Evolutionary conservation across 2,888 invertebrate genomes (phyloP).

Genomic region (Sipha maydis): DNA sequence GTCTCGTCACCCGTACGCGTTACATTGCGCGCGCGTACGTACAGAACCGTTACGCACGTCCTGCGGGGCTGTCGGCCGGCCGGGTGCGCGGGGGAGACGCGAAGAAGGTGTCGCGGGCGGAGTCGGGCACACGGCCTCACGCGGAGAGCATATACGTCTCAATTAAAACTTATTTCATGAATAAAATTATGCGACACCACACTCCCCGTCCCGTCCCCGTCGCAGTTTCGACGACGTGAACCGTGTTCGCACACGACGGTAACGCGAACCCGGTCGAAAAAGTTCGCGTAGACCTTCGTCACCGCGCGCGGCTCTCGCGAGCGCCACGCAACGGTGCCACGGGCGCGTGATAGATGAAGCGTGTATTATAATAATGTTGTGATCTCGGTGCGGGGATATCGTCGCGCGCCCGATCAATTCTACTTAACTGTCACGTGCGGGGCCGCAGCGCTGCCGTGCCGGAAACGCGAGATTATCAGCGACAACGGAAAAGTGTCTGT

Average conservation of each 20-base stretch:
- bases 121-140: not conserved
- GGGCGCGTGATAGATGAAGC: not conserved
- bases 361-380: not conserved
- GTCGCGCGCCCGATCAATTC: not conserved
- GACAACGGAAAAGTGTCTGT: too few relatives aligned
- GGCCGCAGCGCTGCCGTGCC: too few relatives aligned
- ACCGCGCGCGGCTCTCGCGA: too few relatives aligned
- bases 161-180: constrained; percentile 27
- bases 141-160: constrained; percentile 9
- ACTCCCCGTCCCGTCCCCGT: too few relatives aligned
- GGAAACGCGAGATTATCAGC: too few relatives aligned
- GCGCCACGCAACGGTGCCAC: not conserved
- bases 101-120: not conserved
- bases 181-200: constrained; percentile 4
- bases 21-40: too few relatives aligned
- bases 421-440: too few relatives aligned
- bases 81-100: not conserved
- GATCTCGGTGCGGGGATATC: not conserved
- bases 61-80: not conserved
- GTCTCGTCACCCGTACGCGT: too few relatives aligned
- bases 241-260: too few relatives aligned
- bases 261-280: not conserved
- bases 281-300: not conserved
- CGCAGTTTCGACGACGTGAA: not conserved
- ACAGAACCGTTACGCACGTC: too few relatives aligned